phyloP scores from a whole-genome alignment of 1,140 invertebrate genomes.

The Drosophila nigrodunni region DNA sequence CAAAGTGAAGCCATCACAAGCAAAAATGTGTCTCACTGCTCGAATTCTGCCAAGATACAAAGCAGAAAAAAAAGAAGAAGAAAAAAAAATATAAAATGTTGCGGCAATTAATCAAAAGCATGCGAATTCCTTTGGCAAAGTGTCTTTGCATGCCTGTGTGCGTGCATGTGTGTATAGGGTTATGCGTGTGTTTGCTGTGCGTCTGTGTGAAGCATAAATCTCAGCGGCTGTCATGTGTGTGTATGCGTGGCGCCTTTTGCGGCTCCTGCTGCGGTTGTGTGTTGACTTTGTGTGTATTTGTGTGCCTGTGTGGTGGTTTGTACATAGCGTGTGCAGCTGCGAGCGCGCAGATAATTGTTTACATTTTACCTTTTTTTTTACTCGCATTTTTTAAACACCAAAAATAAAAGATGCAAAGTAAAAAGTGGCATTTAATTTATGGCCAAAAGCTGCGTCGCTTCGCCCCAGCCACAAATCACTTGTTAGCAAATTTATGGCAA shows the following conservation, averaged over 20 bases:
- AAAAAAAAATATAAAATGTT: slow-evolving; percentile 67
- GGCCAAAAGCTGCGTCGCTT: slow-evolving; percentile 49
- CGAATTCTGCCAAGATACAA: slow-evolving; percentile 19
- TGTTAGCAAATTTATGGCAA: slow-evolving; percentile 82
- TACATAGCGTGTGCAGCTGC: slow-evolving; percentile 44
- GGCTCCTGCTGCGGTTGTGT: slow-evolving; percentile 58
- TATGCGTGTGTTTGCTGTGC: slow-evolving; percentile 24
- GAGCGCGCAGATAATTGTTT: slow-evolving; percentile 80
- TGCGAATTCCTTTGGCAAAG: slow-evolving; percentile 73
- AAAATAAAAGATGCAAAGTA: slow-evolving; percentile 60
- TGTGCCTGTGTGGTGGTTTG: slow-evolving; percentile 10
- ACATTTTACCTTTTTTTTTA: slow-evolving; percentile 75
- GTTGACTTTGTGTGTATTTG: slow-evolving; percentile 43
- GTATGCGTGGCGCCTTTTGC: slow-evolving; percentile 43
- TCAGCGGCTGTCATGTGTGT: slow-evolving; percentile 66
- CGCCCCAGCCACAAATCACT: slow-evolving; percentile 74
- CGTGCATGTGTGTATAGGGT: not conserved
- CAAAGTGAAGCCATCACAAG: slow-evolving; percentile 70
- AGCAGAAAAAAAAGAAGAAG: slow-evolving; percentile 15
- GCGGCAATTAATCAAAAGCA: slow-evolving; percentile 82
- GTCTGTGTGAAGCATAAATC: slow-evolving; percentile 68
- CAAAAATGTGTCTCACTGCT: slow-evolving; percentile 45
- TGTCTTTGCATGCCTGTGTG: slow-evolving; percentile 32
- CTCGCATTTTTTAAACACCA: slow-evolving; percentile 17
- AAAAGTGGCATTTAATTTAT: slow-evolving; percentile 76